Evolutionary conservation across 2,888 invertebrate species (phyloP).

Genomic region (Bombyx huttoni): DNA sequence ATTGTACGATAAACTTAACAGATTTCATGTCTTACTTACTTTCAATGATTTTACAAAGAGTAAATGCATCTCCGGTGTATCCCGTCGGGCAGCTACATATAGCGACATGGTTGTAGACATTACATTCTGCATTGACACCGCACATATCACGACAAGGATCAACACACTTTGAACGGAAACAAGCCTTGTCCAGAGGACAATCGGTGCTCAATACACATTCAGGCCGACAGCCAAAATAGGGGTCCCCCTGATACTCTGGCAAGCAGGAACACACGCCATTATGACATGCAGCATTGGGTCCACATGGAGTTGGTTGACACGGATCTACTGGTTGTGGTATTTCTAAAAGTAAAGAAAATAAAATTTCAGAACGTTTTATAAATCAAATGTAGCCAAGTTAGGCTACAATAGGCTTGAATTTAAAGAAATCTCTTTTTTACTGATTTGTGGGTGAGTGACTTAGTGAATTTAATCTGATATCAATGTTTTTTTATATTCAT

Average conservation of each 20-base stretch:
- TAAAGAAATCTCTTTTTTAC: no score
- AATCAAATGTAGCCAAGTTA: not conserved
- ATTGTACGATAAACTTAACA: not conserved
- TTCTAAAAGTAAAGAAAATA: conserved; percentile 29
- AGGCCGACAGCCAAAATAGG: conserved; percentile 82
- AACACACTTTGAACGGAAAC: conserved; percentile 84
- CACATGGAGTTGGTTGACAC: conserved; percentile 85
- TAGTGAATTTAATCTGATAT: no score
- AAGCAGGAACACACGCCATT: conserved; percentile 83
- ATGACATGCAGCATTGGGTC: conserved; percentile 80
- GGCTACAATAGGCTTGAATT: not conserved
- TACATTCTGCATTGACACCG: conserved; percentile 82
- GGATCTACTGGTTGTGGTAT: conserved; percentile 65
- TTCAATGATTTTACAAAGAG: conserved; percentile 71
- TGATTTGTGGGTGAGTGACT: no score
- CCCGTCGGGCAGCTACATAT: conserved; percentile 75
- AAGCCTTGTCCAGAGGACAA: conserved; percentile 82
- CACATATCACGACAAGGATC: conserved; percentile 90
- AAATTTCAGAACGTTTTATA: not conserved
- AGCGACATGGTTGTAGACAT: conserved; percentile 80
- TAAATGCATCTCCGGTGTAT: conserved; percentile 81
- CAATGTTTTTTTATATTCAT: no score
- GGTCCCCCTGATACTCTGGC: conserved; percentile 84
- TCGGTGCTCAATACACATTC: conserved; percentile 87
- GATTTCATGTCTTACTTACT: conserved; percentile 48